These are phyloP conservation scores for Gopherus flavomarginatus DNA, from an alignment of 2,113 vertebrate genomes.

Conservation along the genomic window DNA sequence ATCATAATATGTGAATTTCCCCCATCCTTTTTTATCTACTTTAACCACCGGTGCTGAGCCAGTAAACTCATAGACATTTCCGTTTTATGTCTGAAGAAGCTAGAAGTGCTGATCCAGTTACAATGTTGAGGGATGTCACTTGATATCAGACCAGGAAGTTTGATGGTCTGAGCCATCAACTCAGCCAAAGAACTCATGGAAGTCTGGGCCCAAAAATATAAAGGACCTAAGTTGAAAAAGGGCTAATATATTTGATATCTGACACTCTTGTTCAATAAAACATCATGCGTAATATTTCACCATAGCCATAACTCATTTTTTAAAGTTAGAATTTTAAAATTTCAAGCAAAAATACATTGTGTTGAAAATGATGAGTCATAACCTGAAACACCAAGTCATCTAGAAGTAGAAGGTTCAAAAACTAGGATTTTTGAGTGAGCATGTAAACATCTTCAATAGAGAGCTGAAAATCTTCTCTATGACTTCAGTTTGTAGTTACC, in stretches of 20 bases:
- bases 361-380: background rate
- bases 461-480: background rate
- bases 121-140: background rate
- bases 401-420: background rate
- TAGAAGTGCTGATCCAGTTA: background rate
- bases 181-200: background rate
- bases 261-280: background rate
- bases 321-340: background rate
- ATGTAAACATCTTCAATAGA: background rate
- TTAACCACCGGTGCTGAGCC: background rate
- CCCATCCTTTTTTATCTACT: background rate
- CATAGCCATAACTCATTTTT: background rate
- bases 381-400: background rate
- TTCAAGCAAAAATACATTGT: background rate
- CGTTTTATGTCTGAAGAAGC: background rate
- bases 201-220: background rate
- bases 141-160: background rate
- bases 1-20: background rate
- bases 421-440: background rate
- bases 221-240: background rate
- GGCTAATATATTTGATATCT: background rate
- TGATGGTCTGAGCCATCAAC: too few species aligned
- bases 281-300: background rate
- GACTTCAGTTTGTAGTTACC: background rate
- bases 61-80: background rate